Evolutionary conservation across 2,113 vertebrate species (phyloP).

Genomic region (Nettapus auritus): DNA sequence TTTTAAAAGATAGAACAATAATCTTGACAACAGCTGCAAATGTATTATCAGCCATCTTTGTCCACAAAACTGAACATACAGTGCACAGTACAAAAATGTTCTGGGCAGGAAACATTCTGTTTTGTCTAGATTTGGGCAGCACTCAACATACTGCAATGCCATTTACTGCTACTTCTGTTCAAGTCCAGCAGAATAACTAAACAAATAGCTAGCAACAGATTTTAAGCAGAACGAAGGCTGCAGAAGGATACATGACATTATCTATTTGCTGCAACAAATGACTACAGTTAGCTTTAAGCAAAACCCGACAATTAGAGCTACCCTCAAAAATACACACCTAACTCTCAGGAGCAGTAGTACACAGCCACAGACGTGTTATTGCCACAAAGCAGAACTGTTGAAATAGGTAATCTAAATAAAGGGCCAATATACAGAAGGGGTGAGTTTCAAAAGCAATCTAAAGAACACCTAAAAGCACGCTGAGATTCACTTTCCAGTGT

Average conservation of each 20-base stretch:
- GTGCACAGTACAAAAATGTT: neutral
- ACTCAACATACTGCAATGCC: neutral
- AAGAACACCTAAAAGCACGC: neutral
- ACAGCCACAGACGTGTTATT: neutral
- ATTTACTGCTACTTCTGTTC: neutral
- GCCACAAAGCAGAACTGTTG: neutral
- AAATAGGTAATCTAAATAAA: neutral
- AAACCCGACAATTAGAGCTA: neutral
- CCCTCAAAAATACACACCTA: neutral
- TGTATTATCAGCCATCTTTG: neutral
- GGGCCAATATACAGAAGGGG: neutral
- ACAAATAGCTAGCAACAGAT: neutral
- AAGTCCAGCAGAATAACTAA: neutral
- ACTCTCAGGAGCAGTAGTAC: neutral
- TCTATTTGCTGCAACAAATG: neutral
- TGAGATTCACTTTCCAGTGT: neutral
- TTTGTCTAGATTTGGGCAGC: neutral
- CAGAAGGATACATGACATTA: neutral
- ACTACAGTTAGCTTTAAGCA: neutral
- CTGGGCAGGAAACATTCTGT: neutral
- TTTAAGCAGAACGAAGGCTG: slow-evolving; percentile 18
- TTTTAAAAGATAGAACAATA: slow-evolving; percentile 29
- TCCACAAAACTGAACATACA: slow-evolving; percentile 15
- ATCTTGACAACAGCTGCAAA: slow-evolving; percentile 19
- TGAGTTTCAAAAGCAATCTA: neutral